Evolutionary conservation across 1,140 invertebrate genomes (phyloP), one percentile per base, ranked within the genome.

Genomic region (Drosophila ohnishii): DNA sequence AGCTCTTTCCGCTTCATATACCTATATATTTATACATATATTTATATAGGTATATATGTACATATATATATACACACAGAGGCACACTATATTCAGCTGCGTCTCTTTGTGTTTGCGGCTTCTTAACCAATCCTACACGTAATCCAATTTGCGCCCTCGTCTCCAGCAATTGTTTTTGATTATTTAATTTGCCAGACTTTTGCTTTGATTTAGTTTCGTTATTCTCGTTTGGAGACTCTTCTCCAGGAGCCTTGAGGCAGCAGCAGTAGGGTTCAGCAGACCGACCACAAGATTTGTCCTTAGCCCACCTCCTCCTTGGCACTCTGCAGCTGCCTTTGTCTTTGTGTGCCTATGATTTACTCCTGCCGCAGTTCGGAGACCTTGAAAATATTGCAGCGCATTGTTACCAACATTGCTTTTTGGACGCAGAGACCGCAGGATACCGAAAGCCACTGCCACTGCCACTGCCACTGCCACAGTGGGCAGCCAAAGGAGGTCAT

Each of bases 141-240:
- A 84, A 84, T 84, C 76, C 80, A 84, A 84, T 84, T 81, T 76
- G 44, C 47, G 44, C 47, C 61, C 62, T 62, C 51, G 37, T 22
- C 42, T 53, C 40, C 50, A 59, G 59, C 81, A 85, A 87, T 86
- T 87, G 71, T 87, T 87, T 86, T 87, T 82, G 79, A 83, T 83
- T 87, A 80, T 87, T 83, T 88, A 82, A 87, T 88, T 87, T 88
- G 72, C 71, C 83, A 69, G 76, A 87, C 22, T 87, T 87, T 87
- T 83, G 76, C 83, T 87, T 86, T 87, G 83, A 87, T 87, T 87
- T 83, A 87, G 83, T 80, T 87, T 76, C 37, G 44, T 71, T 37
- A 74, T 80, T 32, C 47, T 40, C 28, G 47, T 32, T 14, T 34
- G 22, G 11, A 53, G 16, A 8, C 16, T 39, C 34, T 19, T 30